These are phyloP conservation scores for Melanotus villosus DNA, from an alignment of 2,888 invertebrate genomes.

Conservation along the genomic window DNA sequence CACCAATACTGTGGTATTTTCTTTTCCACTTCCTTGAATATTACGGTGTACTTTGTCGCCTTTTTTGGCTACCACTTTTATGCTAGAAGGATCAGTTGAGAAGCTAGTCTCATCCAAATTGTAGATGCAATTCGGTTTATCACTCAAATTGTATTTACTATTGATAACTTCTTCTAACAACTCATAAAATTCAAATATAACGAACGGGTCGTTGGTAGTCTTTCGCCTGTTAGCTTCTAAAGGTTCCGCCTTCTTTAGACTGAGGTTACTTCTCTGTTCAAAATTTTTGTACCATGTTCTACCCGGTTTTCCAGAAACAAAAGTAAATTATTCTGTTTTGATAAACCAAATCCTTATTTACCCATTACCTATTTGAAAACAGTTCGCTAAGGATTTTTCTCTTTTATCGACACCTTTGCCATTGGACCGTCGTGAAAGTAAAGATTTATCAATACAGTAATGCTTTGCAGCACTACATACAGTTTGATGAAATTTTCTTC, in stretches of 20 bases:
- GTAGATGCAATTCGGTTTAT: slow-evolving; percentile 38
- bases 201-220: slow-evolving; percentile 43
- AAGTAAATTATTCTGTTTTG: slow-evolving; percentile 28
- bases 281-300: background rate
- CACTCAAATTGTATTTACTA: slow-evolving; percentile 5
- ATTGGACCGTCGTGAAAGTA: background rate
- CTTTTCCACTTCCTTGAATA: slow-evolving; percentile 47
- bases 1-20: slow-evolving; percentile 50
- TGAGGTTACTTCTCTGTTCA: background rate
- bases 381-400: slow-evolving; percentile 7
- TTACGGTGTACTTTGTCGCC: slow-evolving; percentile 49
- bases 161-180: slow-evolving; percentile 30
- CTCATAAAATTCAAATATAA: slow-evolving; percentile 47
- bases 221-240: slow-evolving; percentile 39
- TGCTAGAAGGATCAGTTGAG: slow-evolving; percentile 43
- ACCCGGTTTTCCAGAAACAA: background rate
- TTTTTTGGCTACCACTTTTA: slow-evolving; percentile 44
- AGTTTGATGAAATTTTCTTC: too few relatives aligned
- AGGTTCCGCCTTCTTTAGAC: slow-evolving; percentile 45
- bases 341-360: slow-evolving; percentile 39
- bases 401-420: background rate
- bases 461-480: background rate
- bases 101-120: slow-evolving; percentile 53
- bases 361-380: slow-evolving; percentile 16
- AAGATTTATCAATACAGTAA: background rate